phyloP scores from a whole-genome alignment of 2,888 invertebrate genomes.

The Synanthedon andrenaeformis region DNA sequence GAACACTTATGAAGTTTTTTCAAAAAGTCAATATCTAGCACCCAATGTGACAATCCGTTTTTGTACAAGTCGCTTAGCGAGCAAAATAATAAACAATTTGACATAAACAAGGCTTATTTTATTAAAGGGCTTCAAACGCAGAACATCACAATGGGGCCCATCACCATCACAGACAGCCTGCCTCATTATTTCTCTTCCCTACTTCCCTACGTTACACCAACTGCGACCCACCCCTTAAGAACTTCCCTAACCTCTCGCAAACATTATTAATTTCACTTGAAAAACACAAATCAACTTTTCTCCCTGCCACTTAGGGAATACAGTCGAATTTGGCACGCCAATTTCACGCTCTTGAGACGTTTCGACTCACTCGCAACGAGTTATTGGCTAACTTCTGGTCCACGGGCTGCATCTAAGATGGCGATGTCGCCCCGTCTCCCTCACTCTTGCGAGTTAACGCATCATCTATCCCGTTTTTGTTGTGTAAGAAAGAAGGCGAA shows the following conservation, averaged over 20 bases:
- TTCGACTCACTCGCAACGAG: constrained; percentile 27
- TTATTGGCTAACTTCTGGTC: constrained; percentile 68
- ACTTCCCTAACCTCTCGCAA: constrained; percentile 17
- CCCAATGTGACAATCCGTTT: no score
- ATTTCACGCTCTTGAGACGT: constrained; percentile 29
- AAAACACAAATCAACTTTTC: constrained; percentile 21
- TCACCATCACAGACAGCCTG: constrained; percentile 40
- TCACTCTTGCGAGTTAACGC: constrained; percentile 18
- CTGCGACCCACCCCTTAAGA: constrained; percentile 27
- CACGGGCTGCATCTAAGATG: constrained; percentile 66
- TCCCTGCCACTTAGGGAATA: constrained; percentile 22
- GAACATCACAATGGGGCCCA: constrained; percentile 33
- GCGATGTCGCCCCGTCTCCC: constrained; percentile 42
- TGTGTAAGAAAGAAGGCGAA: constrained; percentile 54
- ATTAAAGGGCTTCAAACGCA: constrained; percentile 40
- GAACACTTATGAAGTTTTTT: no score
- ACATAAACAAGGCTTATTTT: constrained; percentile 32
- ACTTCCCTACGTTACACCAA: constrained; percentile 14
- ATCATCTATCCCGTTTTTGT: constrained; percentile 44
- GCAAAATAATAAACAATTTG: constrained; percentile 24
- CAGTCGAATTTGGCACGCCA: constrained; percentile 31
- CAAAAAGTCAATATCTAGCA: no score
- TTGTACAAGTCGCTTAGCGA: constrained; percentile 1
- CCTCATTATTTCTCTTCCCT: constrained; percentile 22
- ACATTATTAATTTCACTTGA: constrained; percentile 47